Evolutionary conservation across 2,113 vertebrate species (phyloP).

Genomic region (Erpornis zantholeuca): DNA sequence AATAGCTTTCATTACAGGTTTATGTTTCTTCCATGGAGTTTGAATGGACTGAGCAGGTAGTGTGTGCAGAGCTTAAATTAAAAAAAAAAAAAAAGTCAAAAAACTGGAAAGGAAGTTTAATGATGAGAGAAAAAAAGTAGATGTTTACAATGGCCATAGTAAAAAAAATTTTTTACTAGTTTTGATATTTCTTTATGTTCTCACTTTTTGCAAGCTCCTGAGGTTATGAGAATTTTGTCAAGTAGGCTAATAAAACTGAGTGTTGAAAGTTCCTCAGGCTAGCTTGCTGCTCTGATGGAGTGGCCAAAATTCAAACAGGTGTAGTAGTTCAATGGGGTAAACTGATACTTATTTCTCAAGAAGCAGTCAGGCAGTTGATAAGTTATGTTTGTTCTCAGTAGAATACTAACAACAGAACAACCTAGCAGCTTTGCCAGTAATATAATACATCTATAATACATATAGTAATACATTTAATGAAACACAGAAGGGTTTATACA

Average conservation of each 20-base stretch:
- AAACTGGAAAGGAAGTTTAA: not conserved
- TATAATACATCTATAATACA: not conserved
- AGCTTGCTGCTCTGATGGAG: slow-evolving; percentile 6
- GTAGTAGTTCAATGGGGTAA: slow-evolving; percentile 43
- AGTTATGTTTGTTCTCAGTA: slow-evolving; percentile 56
- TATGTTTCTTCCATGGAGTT: not conserved
- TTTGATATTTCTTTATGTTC: not conserved
- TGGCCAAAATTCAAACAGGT: slow-evolving; percentile 47
- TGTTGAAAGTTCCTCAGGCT: slow-evolving; percentile 28
- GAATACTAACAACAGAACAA: slow-evolving; percentile 8
- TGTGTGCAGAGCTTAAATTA: not conserved
- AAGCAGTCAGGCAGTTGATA: slow-evolving; percentile 36
- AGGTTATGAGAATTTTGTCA: slow-evolving; percentile 28
- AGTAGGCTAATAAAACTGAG: slow-evolving; percentile 19
- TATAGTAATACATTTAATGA: not conserved
- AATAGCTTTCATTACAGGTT: not conserved
- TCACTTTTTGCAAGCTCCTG: not conserved
- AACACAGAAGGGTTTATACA: not conserved
- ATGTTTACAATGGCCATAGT: not conserved
- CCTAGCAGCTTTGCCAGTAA: not conserved
- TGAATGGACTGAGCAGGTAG: not conserved
- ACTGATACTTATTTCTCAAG: slow-evolving; percentile 43
- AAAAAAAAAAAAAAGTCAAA: not conserved
- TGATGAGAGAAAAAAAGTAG: not conserved
- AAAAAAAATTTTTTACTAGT: not conserved